Evolutionary conservation across 1,140 invertebrate genomes (phyloP).

Genomic region (Diorhabda elongata): DNA sequence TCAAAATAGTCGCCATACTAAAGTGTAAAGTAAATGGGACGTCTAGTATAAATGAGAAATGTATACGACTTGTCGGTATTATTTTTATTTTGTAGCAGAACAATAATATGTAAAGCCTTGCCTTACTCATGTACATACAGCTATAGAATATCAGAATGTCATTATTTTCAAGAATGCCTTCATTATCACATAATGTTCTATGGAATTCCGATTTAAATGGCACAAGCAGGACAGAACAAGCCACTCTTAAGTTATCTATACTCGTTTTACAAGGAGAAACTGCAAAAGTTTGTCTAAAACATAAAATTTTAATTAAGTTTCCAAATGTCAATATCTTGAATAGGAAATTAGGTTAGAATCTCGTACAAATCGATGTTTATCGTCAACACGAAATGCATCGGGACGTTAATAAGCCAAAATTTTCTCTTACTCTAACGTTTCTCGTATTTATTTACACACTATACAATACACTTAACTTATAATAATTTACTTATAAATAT

Average conservation of each 20-base stretch:
- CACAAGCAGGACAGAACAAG: not conserved
- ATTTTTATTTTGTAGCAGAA: not conserved
- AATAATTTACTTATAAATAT: no score
- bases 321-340: no score
- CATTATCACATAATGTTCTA: conserved; percentile 1
- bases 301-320: no score
- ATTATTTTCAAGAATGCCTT: conserved; percentile 3
- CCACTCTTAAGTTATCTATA: not conserved
- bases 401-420: no score
- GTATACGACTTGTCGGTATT: not conserved
- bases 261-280: not conserved
- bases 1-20: no score
- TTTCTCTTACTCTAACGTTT: no score
- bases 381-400: no score
- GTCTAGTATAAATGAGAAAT: not conserved
- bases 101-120: conserved; percentile 2
- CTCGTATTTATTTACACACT: no score
- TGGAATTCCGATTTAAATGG: not conserved
- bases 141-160: conserved; percentile 1
- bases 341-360: no score
- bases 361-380: no score
- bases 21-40: not conserved
- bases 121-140: conserved; percentile 1
- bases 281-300: no score
- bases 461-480: no score